phyloP scores from a whole-genome alignment of 2,797 vertebrate genomes.

The Enteromius trimaculatus region DNA sequence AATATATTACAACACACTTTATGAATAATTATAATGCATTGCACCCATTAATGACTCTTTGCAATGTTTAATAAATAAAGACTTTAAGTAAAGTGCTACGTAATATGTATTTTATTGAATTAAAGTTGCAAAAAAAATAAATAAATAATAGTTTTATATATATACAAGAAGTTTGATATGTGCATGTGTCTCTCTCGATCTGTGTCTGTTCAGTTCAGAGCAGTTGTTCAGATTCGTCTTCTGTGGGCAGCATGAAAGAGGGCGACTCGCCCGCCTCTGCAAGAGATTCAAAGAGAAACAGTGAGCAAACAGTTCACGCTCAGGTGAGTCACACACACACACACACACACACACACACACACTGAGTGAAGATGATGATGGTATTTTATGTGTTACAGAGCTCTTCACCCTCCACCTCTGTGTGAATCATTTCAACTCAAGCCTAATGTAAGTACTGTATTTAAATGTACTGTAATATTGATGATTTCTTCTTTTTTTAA shows the following conservation, averaged over 20 bases:
- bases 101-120: background rate
- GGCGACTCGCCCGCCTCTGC: conserved; percentile 77
- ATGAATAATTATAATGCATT: no score
- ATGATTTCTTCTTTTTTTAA: background rate
- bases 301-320: conserved; percentile 68
- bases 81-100: background rate
- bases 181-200: background rate
- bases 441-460: background rate
- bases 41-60: no score
- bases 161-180: background rate
- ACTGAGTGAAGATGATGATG: background rate
- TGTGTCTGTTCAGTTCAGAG: conserved; percentile 73
- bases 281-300: conserved; percentile 73
- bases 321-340: conserved; percentile 67
- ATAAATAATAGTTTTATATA: no score
- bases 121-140: background rate
- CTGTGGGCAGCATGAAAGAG: conserved; percentile 81
- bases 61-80: background rate
- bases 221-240: conserved; percentile 84
- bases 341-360: conserved; percentile 43
- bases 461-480: background rate
- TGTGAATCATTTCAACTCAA: conserved; percentile 52
- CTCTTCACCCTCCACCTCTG: conserved; percentile 57
- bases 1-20: no score
- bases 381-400: conserved; percentile 44